These are phyloP conservation scores for Cephus pygmeus DNA, from an alignment of 2,888 invertebrate genomes.

Conservation along the genomic window DNA sequence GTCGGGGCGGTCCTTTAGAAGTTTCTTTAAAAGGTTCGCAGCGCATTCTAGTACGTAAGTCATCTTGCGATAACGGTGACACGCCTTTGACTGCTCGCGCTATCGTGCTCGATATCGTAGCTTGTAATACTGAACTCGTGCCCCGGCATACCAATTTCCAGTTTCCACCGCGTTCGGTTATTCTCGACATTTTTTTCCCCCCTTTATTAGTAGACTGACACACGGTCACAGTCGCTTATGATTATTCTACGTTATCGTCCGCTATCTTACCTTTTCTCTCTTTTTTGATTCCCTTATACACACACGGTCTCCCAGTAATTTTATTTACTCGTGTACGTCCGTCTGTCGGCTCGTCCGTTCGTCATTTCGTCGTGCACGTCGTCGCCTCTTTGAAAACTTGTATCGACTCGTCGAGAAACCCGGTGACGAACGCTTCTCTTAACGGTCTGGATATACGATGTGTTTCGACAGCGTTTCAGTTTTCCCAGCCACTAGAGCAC, in stretches of 20 bases:
- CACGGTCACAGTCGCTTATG: neutral
- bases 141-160: neutral
- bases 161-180: neutral
- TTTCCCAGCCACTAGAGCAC: neutral
- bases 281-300: neutral
- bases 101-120: slow-evolving; percentile 9
- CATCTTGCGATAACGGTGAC: slow-evolving; percentile 50
- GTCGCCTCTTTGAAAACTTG: neutral
- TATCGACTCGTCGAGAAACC: neutral
- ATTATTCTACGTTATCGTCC: neutral
- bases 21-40: slow-evolving; percentile 56
- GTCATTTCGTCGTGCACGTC: neutral
- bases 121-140: slow-evolving; percentile 8
- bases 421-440: neutral
- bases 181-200: neutral
- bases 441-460: neutral
- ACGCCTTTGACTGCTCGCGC: slow-evolving; percentile 46
- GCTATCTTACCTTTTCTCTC: neutral
- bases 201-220: neutral
- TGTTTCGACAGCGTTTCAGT: neutral
- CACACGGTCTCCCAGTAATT: neutral
- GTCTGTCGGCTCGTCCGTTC: neutral
- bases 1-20: slow-evolving; percentile 45
- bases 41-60: slow-evolving; percentile 41
- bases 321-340: neutral